Evolutionary conservation across 2,888 invertebrate species (phyloP), one percentile per base, ranked within the genome.

Genomic region (Andricus quercusramuli): DNA sequence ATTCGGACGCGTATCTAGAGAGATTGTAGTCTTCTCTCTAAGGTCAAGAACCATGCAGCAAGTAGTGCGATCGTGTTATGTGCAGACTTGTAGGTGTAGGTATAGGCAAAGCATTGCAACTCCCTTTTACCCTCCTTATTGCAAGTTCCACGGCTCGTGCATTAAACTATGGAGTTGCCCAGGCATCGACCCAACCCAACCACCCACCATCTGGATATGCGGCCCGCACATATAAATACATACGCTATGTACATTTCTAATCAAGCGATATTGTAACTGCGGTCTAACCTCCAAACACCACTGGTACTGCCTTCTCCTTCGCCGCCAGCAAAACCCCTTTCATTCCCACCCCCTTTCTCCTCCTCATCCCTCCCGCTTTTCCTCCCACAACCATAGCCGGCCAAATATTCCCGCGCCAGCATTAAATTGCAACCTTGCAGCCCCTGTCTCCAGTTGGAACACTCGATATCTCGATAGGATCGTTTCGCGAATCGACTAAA

Each of bases 231-330:
- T 79, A 84, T 81, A 76, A 74, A 76, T 74, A 90, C 91, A 91
- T 91, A 91, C 91, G 89, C 91, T 92, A 93, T 92, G 92, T 93
- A 92, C 92, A 93, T 93, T 93, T 93, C 92, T 93, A 93, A 93
- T 93, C 92, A 93, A 93, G 92, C 92, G 92, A 92, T 93, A 93
- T 92, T 93, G 92, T 93, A 93, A 93, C 92, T 93, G 92, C 90
- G 92, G 92, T 93, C 92, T 92, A 92, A 92, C 92, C 92, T 93
- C 92, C 92, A 92, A 92, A 93, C 92, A 93, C 92, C 91, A 89
- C 90, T 85, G 88, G 89, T 87, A 87, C 86, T 87, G 84, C 85
- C 86, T 82, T 83, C 85, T 85, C 81, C 89, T 88, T 87, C 86
- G 79, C 81, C 77, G 32, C n/a, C 32, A n/a, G n/a, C 56, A 37